Evolutionary conservation across 92 coral and sea anemone species (phyloP), one percentile per base, ranked within the genome.

Genomic region (Epizoanthus ramosus): DNA sequence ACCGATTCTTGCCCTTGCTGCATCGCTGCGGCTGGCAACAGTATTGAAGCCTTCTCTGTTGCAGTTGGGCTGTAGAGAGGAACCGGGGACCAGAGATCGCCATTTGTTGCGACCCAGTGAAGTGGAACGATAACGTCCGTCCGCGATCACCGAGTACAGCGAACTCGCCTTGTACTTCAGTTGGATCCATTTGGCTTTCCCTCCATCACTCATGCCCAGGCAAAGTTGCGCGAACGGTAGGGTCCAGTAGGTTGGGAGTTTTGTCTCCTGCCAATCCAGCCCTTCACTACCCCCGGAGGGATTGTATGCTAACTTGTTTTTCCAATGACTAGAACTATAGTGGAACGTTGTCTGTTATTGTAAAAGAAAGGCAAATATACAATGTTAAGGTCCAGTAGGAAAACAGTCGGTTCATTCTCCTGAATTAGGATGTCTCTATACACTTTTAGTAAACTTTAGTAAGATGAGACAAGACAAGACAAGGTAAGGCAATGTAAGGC

Each of bases 81-180:
- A 45, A 8, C 53, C 10, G 9, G 10, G 8, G 53, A 45, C 53
- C 53, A 45, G 53, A 45, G 53, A 45, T 45, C 53, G 8, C 53
- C 53, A 45, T 45, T 45, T 45, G 53, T 6, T 45, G 53, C 53
- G 53, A 45, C 53, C 53, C 53, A 45, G 53, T 25, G 69, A 35
- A 22, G 86, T 79, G n/a, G 64, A 15, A 19, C 83, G 84, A 39
- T 63, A 89, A 23, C 57, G 37, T 2, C 85, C 85, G 45, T 86
- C 91, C 25, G 91, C 92, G 58, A 88, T 85, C 71, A 88, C 79
- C 56, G 80, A 85, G 86, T 92, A 87, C 68, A 92, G 92, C 74
- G 95, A 92, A 35, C 79, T 76, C 25, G 90, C 90, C 52, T n/a
- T 60, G 73, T 86, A 80, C 41, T 91, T 25, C 6, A 92, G 60